Conservation (phyloP, 2,113 vertebrate genomes). For the Cyprinodon tularosa region DNA sequence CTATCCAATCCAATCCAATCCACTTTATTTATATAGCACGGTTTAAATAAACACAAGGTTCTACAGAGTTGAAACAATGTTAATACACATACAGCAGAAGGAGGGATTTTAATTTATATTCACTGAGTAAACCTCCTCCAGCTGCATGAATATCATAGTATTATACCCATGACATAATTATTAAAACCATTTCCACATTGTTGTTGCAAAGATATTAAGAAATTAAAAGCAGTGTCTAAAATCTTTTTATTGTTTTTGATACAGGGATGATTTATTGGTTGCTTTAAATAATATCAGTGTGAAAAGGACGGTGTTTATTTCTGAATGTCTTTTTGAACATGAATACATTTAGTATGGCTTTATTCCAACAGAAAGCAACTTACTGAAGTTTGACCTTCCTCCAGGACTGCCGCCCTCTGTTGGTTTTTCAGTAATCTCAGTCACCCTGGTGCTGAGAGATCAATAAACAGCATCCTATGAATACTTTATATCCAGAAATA, state of each 20-base stretch:
- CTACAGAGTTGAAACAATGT: neutral
- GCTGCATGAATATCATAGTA: too few species aligned
- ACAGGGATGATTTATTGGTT: neutral
- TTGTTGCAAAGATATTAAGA: neutral
- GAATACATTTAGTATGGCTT: constrained; percentile 8
- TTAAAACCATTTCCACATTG: too few species aligned
- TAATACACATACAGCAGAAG: neutral
- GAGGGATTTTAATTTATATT: neutral
- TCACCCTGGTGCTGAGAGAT: neutral
- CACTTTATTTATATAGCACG: too few species aligned
- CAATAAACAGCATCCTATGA: too few species aligned
- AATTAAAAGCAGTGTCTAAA: neutral
- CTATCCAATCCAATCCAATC: too few species aligned
- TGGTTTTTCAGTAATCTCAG: constrained; percentile 27
- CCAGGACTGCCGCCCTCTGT: constrained; percentile 51
- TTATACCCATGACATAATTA: too few species aligned
- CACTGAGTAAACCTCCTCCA: too few species aligned
- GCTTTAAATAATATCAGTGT: neutral
- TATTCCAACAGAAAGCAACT: constrained; percentile 4
- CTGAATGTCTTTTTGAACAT: constrained; percentile 13
- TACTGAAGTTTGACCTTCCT: constrained; percentile 6
- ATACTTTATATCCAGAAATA: neutral
- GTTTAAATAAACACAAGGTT: too few species aligned
- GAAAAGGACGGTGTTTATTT: neutral
- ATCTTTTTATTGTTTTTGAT: neutral